Evolutionary conservation across 2,113 vertebrate genomes (phyloP).

Genomic region (Sylvilagus bachmani): DNA sequence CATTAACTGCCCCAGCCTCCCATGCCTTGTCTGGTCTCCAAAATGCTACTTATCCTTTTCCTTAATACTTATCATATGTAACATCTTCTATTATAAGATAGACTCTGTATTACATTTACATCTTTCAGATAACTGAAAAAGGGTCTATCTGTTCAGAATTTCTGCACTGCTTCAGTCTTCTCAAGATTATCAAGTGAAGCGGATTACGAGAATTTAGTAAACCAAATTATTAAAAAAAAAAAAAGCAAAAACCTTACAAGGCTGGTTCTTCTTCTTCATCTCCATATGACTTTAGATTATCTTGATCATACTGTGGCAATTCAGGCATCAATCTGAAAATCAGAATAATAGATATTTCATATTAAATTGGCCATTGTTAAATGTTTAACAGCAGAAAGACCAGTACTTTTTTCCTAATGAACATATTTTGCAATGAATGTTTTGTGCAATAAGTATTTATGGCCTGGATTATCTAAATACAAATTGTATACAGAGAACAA

Average conservation of each 20-base stretch:
- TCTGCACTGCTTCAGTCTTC: not conserved
- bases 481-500: not conserved
- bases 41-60: not conserved
- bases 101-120: not conserved
- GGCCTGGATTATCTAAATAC: not conserved
- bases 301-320: constrained; percentile 94
- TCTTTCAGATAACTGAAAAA: not conserved
- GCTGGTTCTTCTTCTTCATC: constrained; percentile 95
- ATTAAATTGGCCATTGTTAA: not conserved
- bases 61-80: not conserved
- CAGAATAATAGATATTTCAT: not conserved
- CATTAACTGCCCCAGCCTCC: not conserved
- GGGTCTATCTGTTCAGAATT: not conserved
- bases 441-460: constrained; percentile 4
- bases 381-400: constrained; percentile 1
- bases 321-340: constrained; percentile 94
- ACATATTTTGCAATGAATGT: not conserved
- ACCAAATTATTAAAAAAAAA: not conserved
- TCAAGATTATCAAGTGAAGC: not conserved
- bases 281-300: constrained; percentile 92
- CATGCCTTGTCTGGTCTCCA: too few relatives aligned
- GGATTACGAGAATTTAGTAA: not conserved
- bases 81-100: not conserved
- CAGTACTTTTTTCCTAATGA: constrained; percentile 1
- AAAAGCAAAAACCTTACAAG: constrained; percentile 90